Percentiles rank a stretch among this genome's conserved stretches.
phyloP scores from a whole-genome alignment of 2,888 invertebrate genomes.

The Metallyticus violacea region DNA sequence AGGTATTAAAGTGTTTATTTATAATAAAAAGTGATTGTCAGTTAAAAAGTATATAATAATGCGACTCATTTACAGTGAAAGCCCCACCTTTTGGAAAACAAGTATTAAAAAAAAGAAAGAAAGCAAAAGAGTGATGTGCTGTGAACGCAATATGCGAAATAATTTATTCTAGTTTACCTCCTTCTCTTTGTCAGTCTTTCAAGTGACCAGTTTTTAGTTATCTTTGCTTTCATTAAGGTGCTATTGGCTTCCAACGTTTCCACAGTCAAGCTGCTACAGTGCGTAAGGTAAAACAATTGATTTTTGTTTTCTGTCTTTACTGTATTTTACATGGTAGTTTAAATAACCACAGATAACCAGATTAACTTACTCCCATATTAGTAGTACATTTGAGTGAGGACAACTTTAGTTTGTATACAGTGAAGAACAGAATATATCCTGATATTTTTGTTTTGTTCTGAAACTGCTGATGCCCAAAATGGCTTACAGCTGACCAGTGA shows the following conservation, averaged over 20 bases:
- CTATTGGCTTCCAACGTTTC: constrained; percentile 30
- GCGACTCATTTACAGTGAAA: neutral
- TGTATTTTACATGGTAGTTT: neutral
- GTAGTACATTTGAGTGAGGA: neutral
- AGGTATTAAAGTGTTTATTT: neutral
- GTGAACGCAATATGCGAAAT: neutral
- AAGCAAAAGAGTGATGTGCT: neutral
- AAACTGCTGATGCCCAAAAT: constrained; percentile 6
- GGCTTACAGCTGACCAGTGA: constrained; percentile 5
- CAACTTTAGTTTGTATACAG: neutral
- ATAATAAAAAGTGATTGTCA: neutral
- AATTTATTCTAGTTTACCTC: constrained; percentile 8
- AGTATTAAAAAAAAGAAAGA: neutral
- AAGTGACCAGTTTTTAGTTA: neutral
- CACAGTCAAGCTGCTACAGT: constrained; percentile 16
- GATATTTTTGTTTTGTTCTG: neutral
- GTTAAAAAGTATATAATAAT: neutral
- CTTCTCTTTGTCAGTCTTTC: neutral
- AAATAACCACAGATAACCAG: neutral
- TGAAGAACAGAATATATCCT: neutral
- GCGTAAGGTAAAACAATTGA: constrained; percentile 10
- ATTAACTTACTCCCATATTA: neutral
- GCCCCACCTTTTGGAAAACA: neutral
- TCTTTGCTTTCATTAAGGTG: constrained; percentile 33
- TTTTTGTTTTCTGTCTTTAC: neutral